These are phyloP conservation scores for Poeciliopsis retropinna DNA, from an alignment of 2,113 vertebrate species.

Conservation along the genomic window DNA sequence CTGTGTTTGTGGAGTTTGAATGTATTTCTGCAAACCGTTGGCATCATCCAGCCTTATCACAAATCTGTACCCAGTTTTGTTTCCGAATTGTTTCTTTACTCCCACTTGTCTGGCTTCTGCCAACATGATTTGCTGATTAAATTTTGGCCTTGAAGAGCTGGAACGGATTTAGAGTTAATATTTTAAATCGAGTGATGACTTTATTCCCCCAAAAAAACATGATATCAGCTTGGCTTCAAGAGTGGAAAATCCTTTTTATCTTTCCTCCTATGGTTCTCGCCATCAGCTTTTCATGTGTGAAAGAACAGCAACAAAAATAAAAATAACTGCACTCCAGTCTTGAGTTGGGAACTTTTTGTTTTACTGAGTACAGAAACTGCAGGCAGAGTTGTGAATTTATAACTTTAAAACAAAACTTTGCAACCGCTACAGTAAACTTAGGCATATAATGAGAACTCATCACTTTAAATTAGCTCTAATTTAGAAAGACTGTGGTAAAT, in stretches of 20 bases:
- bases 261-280: conserved; percentile 10
- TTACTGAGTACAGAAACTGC: neutral
- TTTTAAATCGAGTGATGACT: conserved; percentile 62
- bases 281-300: conserved; percentile 9
- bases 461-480: neutral
- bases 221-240: conserved; percentile 45
- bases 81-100: conserved; percentile 11
- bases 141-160: conserved; percentile 42
- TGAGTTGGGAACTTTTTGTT: conserved; percentile 3
- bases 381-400: conserved; percentile 6
- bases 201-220: conserved; percentile 37
- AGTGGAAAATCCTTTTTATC: conserved; percentile 53
- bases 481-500: conserved; percentile 32
- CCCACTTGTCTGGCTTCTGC: conserved; percentile 32
- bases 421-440: neutral
- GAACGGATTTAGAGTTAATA: conserved; percentile 57
- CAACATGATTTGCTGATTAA: conserved; percentile 60
- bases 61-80: neutral
- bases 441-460: neutral
- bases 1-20: no score
- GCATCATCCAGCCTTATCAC: neutral
- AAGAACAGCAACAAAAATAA: conserved; percentile 25
- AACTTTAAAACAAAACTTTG: neutral
- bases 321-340: conserved; percentile 22
- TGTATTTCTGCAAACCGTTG: no score